Percentiles rank a stretch among this genome's conserved stretches.
phyloP scores from a whole-genome alignment of 2,113 vertebrate species.

The Leptodactylus fuscus region DNA sequence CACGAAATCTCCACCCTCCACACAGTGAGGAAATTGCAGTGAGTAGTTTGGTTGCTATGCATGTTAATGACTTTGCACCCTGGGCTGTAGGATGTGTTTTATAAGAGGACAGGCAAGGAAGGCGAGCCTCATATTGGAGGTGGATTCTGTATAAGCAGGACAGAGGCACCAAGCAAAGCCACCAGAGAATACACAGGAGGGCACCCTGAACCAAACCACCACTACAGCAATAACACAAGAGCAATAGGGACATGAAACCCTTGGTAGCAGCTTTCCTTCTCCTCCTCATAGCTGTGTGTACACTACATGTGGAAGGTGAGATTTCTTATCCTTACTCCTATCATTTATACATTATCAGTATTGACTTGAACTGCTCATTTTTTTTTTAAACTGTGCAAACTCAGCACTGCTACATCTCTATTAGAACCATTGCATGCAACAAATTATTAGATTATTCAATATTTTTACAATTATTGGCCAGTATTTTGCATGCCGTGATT shows the following conservation, averaged over 20 bases:
- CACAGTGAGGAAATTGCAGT: slow-evolving; percentile 76
- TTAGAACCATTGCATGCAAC: too few relatives aligned
- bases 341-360: neutral
- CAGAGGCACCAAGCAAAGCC: slow-evolving; percentile 28
- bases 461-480: too few relatives aligned
- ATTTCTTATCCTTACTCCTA: neutral
- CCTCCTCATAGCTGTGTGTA: slow-evolving; percentile 83
- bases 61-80: slow-evolving; percentile 90
- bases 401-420: neutral
- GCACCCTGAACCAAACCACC: neutral
- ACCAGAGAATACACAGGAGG: neutral
- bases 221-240: neutral
- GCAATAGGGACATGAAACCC: slow-evolving; percentile 84
- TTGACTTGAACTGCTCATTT: neutral
- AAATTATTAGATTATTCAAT: too few relatives aligned
- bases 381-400: neutral
- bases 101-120: slow-evolving; percentile 78
- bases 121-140: slow-evolving; percentile 58
- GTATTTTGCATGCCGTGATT: neutral
- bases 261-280: slow-evolving; percentile 84
- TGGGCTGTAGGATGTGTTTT: slow-evolving; percentile 81
- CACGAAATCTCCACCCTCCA: slow-evolving; percentile 53
- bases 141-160: slow-evolving; percentile 51
- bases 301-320: slow-evolving; percentile 88
- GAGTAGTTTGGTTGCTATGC: slow-evolving; percentile 86